Evolutionary conservation across 2,797 vertebrate species (phyloP).

Genomic region (Nasua narica): DNA sequence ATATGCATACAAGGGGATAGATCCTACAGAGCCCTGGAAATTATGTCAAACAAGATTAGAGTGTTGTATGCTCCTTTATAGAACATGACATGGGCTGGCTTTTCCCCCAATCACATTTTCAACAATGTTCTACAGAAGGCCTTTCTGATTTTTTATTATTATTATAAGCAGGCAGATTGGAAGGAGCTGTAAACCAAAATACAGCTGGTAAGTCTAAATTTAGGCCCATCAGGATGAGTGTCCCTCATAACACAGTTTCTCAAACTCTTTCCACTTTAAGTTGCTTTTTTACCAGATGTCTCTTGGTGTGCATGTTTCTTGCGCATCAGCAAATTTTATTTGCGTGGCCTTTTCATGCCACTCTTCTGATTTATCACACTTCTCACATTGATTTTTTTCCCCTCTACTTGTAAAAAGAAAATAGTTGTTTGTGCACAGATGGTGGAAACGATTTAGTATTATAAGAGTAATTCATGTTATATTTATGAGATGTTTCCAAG

Average conservation of each 20-base stretch:
- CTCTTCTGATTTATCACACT: slow-evolving; percentile 59
- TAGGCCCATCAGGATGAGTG: slow-evolving; percentile 67
- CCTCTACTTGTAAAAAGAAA: slow-evolving; percentile 50
- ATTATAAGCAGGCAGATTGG: slow-evolving; percentile 71
- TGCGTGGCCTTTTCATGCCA: slow-evolving; percentile 64
- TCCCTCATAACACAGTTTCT: slow-evolving; percentile 62
- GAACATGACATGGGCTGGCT: neutral
- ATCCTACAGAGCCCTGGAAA: neutral
- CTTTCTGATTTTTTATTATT: slow-evolving; percentile 69
- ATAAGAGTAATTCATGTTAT: slow-evolving; percentile 59
- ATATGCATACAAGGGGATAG: neutral
- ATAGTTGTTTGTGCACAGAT: slow-evolving; percentile 65
- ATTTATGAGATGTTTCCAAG: slow-evolving; percentile 55
- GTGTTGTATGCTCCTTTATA: neutral
- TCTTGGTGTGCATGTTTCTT: slow-evolving; percentile 44
- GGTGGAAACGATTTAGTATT: slow-evolving; percentile 43
- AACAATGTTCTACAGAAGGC: slow-evolving; percentile 26
- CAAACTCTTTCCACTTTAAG: slow-evolving; percentile 37
- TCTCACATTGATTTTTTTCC: slow-evolving; percentile 50
- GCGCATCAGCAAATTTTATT: slow-evolving; percentile 71
- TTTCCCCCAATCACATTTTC: slow-evolving; percentile 31
- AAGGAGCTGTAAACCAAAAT: slow-evolving; percentile 72
- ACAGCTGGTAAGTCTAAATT: slow-evolving; percentile 75
- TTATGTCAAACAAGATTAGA: slow-evolving; percentile 47
- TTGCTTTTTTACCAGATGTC: slow-evolving; percentile 68